Base-by-base conservation (phyloP, 2,888 invertebrate genomes). In the Vanessa cardui region DNA sequence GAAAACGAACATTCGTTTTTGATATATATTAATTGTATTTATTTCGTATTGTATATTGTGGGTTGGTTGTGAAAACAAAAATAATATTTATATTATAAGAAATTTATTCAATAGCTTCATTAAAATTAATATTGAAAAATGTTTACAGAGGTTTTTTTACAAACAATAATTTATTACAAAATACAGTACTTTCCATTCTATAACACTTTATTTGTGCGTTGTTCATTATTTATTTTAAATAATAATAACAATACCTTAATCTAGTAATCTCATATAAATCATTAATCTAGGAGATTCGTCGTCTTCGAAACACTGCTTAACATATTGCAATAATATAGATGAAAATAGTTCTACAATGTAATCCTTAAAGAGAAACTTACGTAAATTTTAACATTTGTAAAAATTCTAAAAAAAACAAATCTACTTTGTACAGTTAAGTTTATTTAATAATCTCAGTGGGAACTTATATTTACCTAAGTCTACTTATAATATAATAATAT, bases 121-220 rank as follows among this genome's bases (percentile, higher is more conserved):
- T 86, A 86, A 84, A 85, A 85, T 86, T 86, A 86, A 83, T 85
- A 84, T 77, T 86, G 63, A 62, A 65, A 72, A 86, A 86, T 85
- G 86, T 78, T 85, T 85, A 82, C 79, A 75, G 76, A 83, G 78
- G 78, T 78, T 80, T 50, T 50, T 77, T 79, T 80, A 81, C 84
- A 89, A 87, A 90, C 84, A 92, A 91, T 92, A 91, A 91, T 90
- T 91, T 92, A 91, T 85, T 89, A 88, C 85, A 88, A 83, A 85
- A 80, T 89, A 90, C 83, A 85, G 72, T 75, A 73, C 78, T 79
- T 76, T 77, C 76, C 73, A 3, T 77, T 83, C 80, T 80, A 81
- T 81, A 83, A 82, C 81, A 84, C 61, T 58, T 61, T 59, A 59
- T 77, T 90, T 90, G 90, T 90, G 90, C 89, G 89, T 83, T 74